These are phyloP conservation scores for Maconellicoccus hirsutus DNA, from an alignment of 1,140 invertebrate genomes.

Conservation along the genomic window DNA sequence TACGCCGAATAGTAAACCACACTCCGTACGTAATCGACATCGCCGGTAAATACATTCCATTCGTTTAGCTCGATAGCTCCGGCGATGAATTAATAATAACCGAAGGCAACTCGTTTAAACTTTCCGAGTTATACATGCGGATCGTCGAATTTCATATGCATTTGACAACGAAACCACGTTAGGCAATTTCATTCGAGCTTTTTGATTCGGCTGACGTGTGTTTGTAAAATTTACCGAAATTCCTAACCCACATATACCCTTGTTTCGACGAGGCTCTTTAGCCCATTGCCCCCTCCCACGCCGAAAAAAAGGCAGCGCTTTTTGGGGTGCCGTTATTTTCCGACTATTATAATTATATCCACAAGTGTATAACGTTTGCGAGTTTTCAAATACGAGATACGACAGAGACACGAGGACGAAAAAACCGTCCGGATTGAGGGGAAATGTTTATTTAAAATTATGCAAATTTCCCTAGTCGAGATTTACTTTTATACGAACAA, in stretches of 20 bases:
- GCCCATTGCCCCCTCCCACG: too few relatives aligned
- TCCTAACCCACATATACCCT: too few relatives aligned
- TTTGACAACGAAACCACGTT: neutral
- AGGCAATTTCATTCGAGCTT: neutral
- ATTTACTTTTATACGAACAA: neutral
- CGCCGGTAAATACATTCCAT: neutral
- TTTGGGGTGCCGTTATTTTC: too few relatives aligned
- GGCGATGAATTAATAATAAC: neutral
- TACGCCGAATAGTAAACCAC: too few relatives aligned
- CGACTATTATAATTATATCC: too few relatives aligned
- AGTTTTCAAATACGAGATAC: too few relatives aligned
- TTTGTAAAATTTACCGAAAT: neutral
- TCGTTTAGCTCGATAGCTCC: neutral
- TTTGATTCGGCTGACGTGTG: neutral
- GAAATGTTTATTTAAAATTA: slow-evolving; percentile 9
- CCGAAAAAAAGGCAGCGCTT: too few relatives aligned
- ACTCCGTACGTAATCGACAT: too few relatives aligned
- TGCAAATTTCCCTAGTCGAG: neutral
- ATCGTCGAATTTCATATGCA: neutral
- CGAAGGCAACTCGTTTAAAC: neutral
- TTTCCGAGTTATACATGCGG: neutral
- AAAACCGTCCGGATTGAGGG: neutral
- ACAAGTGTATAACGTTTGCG: too few relatives aligned
- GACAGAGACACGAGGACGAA: neutral
- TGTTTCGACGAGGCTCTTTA: too few relatives aligned